These are phyloP conservation scores for Cryptophagus acutangulus DNA, from an alignment of 2,888 invertebrate species.

Conservation along the genomic window DNA sequence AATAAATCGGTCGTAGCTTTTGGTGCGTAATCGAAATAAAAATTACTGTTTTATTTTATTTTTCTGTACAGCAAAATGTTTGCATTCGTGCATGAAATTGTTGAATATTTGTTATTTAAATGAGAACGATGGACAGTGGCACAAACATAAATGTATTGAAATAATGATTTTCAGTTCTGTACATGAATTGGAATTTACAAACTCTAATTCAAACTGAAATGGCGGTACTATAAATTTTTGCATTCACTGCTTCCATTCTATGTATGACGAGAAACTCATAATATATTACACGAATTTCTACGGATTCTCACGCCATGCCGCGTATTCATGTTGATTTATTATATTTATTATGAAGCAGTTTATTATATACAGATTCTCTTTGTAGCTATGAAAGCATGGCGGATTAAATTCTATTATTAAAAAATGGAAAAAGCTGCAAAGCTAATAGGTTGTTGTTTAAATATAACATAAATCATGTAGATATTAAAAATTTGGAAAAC, in stretches of 20 bases:
- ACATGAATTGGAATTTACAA: conserved; percentile 16
- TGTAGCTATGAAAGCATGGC: too few relatives aligned
- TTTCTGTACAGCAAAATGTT: conserved; percentile 2
- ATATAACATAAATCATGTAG: too few relatives aligned
- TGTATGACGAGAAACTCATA: conserved; percentile 24
- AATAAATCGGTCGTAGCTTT: too few relatives aligned
- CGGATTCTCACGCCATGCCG: conserved; percentile 22
- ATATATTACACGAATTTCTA: conserved; percentile 26
- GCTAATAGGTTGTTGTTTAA: too few relatives aligned
- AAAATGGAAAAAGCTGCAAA: too few relatives aligned
- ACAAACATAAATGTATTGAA: conserved; percentile 11
- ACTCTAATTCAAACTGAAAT: conserved; percentile 21
- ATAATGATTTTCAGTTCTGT: conserved; percentile 11
- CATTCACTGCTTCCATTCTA: conserved; percentile 11
- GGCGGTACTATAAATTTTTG: conserved; percentile 11
- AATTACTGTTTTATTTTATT: background rate
- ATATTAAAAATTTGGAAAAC: too few relatives aligned
- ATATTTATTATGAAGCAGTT: conserved; percentile 26
- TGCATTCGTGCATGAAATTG: too few relatives aligned
- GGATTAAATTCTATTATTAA: too few relatives aligned
- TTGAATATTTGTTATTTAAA: background rate
- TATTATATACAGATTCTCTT: conserved; percentile 21
- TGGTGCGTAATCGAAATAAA: too few relatives aligned
- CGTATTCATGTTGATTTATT: conserved; percentile 26
- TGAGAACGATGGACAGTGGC: background rate